These are phyloP conservation scores for Nematolebias whitei DNA, from an alignment of 2,113 vertebrate genomes.

Conservation along the genomic window DNA sequence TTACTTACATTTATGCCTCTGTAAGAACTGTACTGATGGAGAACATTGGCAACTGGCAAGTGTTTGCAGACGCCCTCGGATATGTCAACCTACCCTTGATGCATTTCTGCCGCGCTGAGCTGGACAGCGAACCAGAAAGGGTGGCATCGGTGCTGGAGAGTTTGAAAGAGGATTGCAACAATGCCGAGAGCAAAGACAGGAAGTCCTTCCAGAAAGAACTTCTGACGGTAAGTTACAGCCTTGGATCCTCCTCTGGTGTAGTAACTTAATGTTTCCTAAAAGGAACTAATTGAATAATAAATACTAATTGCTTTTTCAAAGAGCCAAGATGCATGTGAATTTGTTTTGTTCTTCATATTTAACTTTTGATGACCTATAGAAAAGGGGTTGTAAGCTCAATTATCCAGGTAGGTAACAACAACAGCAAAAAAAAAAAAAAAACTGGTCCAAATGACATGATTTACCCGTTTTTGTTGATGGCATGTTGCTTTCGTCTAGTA, in stretches of 20 bases:
- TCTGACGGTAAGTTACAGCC: constrained; percentile 84
- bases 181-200: constrained; percentile 85
- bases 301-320: constrained; percentile 21
- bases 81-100: constrained; percentile 87
- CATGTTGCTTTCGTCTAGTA: not conserved
- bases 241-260: constrained; percentile 19
- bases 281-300: not conserved
- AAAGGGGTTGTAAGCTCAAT: too few relatives aligned
- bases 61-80: constrained; percentile 90
- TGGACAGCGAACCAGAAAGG: constrained; percentile 90
- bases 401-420: too few relatives aligned
- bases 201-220: constrained; percentile 99
- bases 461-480: too few relatives aligned
- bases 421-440: too few relatives aligned
- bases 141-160: constrained; percentile 93
- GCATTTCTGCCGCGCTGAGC: constrained; percentile 89
- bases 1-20: constrained; percentile 96
- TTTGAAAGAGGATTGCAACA: constrained; percentile 96
- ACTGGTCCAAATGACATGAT: too few relatives aligned
- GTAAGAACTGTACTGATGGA: constrained; percentile 96
- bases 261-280: constrained; percentile 15
- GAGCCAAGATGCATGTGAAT: not conserved
- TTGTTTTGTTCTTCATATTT: constrained; percentile 18
- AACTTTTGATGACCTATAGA: too few relatives aligned
- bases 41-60: constrained; percentile 92